These are phyloP conservation scores for Nemopilema nomurai DNA, from an alignment of 30 jellyfish, hydroid and myxozoan species.

Conservation along the genomic window DNA sequence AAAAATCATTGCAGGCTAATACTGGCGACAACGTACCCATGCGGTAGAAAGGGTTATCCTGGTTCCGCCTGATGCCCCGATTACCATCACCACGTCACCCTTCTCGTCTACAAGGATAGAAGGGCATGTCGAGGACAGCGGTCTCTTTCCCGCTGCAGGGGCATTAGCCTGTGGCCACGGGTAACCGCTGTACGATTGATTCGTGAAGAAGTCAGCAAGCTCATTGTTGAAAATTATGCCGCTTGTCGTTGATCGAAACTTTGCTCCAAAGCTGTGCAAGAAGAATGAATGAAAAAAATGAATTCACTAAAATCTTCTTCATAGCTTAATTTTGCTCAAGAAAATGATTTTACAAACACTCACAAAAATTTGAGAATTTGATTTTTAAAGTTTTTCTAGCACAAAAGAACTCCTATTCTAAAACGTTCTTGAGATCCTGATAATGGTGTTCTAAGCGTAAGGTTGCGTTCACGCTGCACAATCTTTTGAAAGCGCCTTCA, in stretches of 20 bases:
- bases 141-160: conserved; percentile 94
- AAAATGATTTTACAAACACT: too few relatives aligned
- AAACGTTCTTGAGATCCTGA: too few relatives aligned
- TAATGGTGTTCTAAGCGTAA: too few relatives aligned
- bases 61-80: conserved; percentile 99
- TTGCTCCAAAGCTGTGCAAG: conserved; percentile 90
- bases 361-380: too few relatives aligned
- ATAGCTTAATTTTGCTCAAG: too few relatives aligned
- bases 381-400: too few relatives aligned
- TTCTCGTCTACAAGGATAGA: conserved; percentile 74
- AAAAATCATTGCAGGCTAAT: neutral
- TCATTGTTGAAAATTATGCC: conserved; percentile 96
- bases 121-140: conserved; percentile 95
- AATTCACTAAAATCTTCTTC: too few relatives aligned
- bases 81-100: conserved; percentile 87
- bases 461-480: too few relatives aligned
- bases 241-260: conserved; percentile 86
- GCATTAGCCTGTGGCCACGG: conserved; percentile 88
- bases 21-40: conserved; percentile 61
- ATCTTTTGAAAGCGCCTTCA: too few relatives aligned
- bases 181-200: conserved; percentile 44
- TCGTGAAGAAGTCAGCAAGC: conserved; percentile 90
- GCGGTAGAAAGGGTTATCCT: conserved; percentile 93
- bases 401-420: too few relatives aligned
- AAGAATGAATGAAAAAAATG: too few relatives aligned